A percentile compares a stretch with the other conserved stretches of the same genome.
Conservation (phyloP, 1,140 invertebrate genomes). For the Prorops nasuta region DNA sequence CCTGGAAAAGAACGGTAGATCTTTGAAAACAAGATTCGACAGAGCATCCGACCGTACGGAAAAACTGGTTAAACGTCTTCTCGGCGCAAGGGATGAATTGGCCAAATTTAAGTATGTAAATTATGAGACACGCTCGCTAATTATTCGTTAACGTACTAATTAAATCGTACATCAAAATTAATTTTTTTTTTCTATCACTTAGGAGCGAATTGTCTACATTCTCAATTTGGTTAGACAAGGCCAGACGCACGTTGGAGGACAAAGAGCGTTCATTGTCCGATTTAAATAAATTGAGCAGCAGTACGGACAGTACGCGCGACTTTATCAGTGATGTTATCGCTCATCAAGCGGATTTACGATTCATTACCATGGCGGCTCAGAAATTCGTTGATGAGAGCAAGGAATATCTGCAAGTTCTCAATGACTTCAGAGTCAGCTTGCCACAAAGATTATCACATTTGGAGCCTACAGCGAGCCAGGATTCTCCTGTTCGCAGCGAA, state of each 20-base stretch:
- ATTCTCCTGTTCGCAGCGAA: constrained; percentile 70
- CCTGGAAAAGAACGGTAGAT: constrained; percentile 80
- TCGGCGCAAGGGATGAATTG: constrained; percentile 81
- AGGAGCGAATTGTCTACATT: constrained; percentile 79
- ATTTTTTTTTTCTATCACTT: constrained; percentile 3
- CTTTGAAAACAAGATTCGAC: constrained; percentile 81
- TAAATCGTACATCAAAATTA: constrained; percentile 1
- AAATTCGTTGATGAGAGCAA: constrained; percentile 94
- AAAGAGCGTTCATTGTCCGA: constrained; percentile 83
- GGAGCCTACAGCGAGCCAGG: constrained; percentile 65
- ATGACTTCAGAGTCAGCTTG: constrained; percentile 79
- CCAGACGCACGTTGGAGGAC: constrained; percentile 77
- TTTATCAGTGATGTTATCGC: constrained; percentile 93
- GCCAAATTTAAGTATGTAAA: constrained; percentile 75
- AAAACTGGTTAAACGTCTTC: constrained; percentile 72
- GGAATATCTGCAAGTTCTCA: constrained; percentile 78
- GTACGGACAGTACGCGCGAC: constrained; percentile 75
- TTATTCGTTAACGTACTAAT: constrained; percentile 1
- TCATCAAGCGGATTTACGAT: constrained; percentile 90
- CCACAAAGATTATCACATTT: constrained; percentile 78
- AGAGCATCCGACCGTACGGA: constrained; percentile 76
- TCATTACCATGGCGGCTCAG: constrained; percentile 92
- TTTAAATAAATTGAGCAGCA: constrained; percentile 69
- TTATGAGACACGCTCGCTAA: too few species aligned
- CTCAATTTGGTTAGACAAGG: constrained; percentile 80